These are phyloP conservation scores for Eurystomus glaucurus DNA, from an alignment of 2,797 vertebrate species.

Conservation along the genomic window DNA sequence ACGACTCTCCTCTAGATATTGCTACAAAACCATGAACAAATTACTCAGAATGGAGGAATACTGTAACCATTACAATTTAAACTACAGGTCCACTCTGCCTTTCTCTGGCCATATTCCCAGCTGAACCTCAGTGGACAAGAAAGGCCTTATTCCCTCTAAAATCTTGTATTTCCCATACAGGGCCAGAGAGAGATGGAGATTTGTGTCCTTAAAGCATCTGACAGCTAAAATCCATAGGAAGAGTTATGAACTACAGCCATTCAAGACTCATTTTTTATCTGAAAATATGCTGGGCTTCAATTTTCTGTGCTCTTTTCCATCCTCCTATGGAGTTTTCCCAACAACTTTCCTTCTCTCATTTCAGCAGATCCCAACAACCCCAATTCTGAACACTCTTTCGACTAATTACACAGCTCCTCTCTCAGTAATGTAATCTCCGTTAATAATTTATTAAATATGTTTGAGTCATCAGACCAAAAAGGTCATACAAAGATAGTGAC, in stretches of 20 bases:
- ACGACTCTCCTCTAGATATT: rapidly evolving
- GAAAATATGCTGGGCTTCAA: not conserved
- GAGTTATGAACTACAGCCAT: not conserved
- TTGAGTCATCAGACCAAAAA: constrained; percentile 46
- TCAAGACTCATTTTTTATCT: not conserved
- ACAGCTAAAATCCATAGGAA: not conserved
- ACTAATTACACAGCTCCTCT: constrained; percentile 20
- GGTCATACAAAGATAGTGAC: constrained; percentile 19
- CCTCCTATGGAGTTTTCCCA: not conserved
- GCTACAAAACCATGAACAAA: not conserved
- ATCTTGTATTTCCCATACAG: not conserved
- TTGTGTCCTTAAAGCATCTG: not conserved
- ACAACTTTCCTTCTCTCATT: not conserved
- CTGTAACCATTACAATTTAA: not conserved
- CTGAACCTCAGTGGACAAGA: not conserved
- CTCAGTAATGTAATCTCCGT: not conserved
- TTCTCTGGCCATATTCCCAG: not conserved
- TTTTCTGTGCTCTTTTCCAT: not conserved
- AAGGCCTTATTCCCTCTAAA: not conserved
- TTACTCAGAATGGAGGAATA: not conserved
- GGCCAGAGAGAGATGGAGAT: not conserved
- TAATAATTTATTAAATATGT: constrained; percentile 55
- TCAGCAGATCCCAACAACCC: not conserved
- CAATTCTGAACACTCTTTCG: not conserved
- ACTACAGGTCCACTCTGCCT: not conserved